Base-by-base conservation (phyloP, 2,797 vertebrate genomes). In the Pangasius sanitwongsei region DNA sequence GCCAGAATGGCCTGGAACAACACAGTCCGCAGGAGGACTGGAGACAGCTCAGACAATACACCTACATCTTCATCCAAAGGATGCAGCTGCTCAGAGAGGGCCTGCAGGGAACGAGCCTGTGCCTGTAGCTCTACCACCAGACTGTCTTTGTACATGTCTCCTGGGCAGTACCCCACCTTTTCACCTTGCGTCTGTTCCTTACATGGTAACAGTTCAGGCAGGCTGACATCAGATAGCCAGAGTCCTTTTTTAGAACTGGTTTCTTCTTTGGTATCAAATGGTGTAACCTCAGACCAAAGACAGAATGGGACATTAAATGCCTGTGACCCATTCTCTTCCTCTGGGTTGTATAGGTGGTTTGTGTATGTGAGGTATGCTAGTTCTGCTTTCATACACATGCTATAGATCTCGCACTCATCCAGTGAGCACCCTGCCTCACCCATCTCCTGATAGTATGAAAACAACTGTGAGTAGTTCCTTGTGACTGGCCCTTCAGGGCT, bases 1-100 rank as follows among this genome's bases (percentile, higher is more conserved):
- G 97, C 97, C 83, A 98, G 91, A 92, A 96, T 97, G 65, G 96
- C 97, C 92, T 98, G 97, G 88, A 97, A 94, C 13, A 97, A 94
- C 5, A 97, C 96, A 59, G 96, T 95, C 55, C 95, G 96, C 48
- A 97, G 94, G 28, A 89, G n/a, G 4, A 50, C 84, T 75, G 81
- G 55, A 41, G 90, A 59, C 61, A 90, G 31, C 28, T 90, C 86
- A 72, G 96, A 87, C 34, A 93, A 90, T 0, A 95, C 91, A 84
- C 96, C 95, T 0, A 86, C 91, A 48, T 92, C 91, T 8, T 95
- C 93, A 91, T 95, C 87, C 55, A 93, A 94, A 0, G 92, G 92
- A 44, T 86, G 92, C 75, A 97, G 93, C 89, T 97, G 95, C 90
- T 94, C 93, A 67, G 96, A 95, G 82, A 99, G 95, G 88, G 96